These are phyloP conservation scores for Eulacestoma nigropectus DNA, from an alignment of 2,113 vertebrate genomes.

Conservation along the genomic window DNA sequence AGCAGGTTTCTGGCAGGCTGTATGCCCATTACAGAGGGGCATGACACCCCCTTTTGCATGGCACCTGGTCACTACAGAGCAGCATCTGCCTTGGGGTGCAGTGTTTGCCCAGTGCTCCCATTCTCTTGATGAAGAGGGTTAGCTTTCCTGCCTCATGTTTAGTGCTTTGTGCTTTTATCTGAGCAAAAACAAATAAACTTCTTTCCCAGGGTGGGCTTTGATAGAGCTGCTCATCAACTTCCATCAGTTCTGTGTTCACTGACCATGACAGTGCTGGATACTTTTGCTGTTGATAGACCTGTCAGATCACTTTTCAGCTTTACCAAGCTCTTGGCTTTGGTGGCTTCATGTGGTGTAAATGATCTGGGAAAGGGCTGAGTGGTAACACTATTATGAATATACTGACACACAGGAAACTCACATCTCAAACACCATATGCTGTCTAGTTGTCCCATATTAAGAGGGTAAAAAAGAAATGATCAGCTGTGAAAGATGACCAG, in stretches of 20 bases:
- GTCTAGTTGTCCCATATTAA: background rate
- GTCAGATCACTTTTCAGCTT: background rate
- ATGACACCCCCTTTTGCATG: background rate
- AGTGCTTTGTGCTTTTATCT: background rate
- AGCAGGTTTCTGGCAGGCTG: background rate
- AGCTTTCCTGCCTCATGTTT: background rate
- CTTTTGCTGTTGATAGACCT: background rate
- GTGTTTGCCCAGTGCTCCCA: background rate
- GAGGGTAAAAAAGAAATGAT: background rate
- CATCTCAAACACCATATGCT: background rate
- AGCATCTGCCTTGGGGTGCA: background rate
- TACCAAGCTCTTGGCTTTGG: background rate
- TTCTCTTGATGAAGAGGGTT: background rate
- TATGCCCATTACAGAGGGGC: background rate
- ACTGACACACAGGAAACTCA: background rate
- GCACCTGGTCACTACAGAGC: background rate
- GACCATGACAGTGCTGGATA: background rate
- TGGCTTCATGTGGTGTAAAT: background rate
- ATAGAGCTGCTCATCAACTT: background rate
- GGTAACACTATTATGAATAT: background rate
- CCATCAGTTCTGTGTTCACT: background rate
- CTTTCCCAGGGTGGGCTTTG: background rate
- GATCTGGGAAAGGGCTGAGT: background rate
- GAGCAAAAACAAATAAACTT: background rate
- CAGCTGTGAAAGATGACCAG: background rate